phyloP scores from a whole-genome alignment of 2,113 vertebrate species.

The Alectura lathami region DNA sequence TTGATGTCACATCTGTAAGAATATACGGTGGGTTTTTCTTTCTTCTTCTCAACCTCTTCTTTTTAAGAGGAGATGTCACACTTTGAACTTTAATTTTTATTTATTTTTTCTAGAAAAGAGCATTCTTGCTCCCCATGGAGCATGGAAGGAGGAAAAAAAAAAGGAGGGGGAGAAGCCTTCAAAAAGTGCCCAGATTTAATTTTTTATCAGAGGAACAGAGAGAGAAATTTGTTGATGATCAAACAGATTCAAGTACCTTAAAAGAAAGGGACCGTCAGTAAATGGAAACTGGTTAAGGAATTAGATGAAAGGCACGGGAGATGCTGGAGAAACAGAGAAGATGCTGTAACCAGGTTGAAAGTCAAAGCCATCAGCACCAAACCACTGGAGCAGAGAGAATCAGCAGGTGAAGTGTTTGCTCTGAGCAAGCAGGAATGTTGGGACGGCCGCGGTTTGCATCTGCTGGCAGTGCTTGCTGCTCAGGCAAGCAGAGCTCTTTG shows the following conservation, averaged over 20 bases:
- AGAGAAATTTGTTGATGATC: constrained; percentile 70
- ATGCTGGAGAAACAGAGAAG: not conserved
- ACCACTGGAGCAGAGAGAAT: not conserved
- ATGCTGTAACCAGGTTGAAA: constrained; percentile 1
- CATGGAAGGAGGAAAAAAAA: not conserved
- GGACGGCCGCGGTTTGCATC: not conserved
- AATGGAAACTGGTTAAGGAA: constrained; percentile 58
- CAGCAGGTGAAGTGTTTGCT: not conserved
- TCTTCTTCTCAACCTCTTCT: not conserved
- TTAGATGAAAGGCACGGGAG: constrained; percentile 43
- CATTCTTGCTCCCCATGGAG: not conserved
- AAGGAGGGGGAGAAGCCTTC: constrained; percentile 40
- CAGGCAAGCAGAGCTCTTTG: not conserved
- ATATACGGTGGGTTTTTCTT: not conserved
- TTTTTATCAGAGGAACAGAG: constrained; percentile 68
- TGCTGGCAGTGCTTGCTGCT: not conserved
- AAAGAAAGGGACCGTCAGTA: not conserved
- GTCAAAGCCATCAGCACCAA: constrained; percentile 5
- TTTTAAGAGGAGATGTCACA: constrained; percentile 12
- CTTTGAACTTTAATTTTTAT: constrained; percentile 65
- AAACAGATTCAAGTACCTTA: constrained; percentile 63
- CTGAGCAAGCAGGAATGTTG: not conserved
- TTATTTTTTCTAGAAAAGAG: constrained; percentile 69
- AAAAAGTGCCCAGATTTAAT: constrained; percentile 61
- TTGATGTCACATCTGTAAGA: constrained; percentile 73